Percentiles rank a stretch among this genome's conserved stretches.
Evolutionary conservation across 1,140 invertebrate species (phyloP).

Genomic region (Trissolcus basalis): DNA sequence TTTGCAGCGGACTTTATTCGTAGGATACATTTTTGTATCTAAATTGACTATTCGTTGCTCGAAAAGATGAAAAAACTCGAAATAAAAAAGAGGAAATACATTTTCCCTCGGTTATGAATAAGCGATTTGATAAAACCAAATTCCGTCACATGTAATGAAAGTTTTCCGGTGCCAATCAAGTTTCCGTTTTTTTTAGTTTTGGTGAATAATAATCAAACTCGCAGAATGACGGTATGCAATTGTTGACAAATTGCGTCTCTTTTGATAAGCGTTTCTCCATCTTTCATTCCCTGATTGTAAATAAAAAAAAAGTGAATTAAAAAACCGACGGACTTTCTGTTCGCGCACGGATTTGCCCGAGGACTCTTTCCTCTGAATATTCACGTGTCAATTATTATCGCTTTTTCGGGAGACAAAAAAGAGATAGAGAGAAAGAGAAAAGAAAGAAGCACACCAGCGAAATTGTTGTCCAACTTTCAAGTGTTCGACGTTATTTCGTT

Average conservation of each 20-base stretch:
- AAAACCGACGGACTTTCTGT: conserved; percentile 6
- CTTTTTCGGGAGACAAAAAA: conserved; percentile 22
- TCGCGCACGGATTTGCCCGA: conserved; percentile 43
- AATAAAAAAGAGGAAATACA: too few relatives aligned
- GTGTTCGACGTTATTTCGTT: conserved; percentile 1
- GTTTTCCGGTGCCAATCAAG: conserved; percentile 9
- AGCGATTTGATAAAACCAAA: conserved; percentile 9
- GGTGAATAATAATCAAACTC: background rate
- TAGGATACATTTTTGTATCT: too few relatives aligned
- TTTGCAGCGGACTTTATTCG: too few relatives aligned
- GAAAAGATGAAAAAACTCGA: too few relatives aligned
- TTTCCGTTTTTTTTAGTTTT: conserved; percentile 12
- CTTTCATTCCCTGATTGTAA: background rate
- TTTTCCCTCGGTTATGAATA: conserved; percentile 19
- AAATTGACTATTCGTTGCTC: too few relatives aligned
- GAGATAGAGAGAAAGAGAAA: background rate
- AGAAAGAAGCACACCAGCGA: conserved; percentile 1
- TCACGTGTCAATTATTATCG: conserved; percentile 54
- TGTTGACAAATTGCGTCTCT: too few relatives aligned
- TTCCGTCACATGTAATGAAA: conserved; percentile 29
- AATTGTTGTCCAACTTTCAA: conserved; percentile 9
- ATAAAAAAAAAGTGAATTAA: background rate
- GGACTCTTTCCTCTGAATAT: conserved; percentile 33
- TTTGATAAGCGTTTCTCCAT: too few relatives aligned
- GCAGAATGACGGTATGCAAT: too few relatives aligned